These are phyloP conservation scores for Sialis lutaria DNA, from an alignment of 2,888 invertebrate species.

Conservation along the genomic window DNA sequence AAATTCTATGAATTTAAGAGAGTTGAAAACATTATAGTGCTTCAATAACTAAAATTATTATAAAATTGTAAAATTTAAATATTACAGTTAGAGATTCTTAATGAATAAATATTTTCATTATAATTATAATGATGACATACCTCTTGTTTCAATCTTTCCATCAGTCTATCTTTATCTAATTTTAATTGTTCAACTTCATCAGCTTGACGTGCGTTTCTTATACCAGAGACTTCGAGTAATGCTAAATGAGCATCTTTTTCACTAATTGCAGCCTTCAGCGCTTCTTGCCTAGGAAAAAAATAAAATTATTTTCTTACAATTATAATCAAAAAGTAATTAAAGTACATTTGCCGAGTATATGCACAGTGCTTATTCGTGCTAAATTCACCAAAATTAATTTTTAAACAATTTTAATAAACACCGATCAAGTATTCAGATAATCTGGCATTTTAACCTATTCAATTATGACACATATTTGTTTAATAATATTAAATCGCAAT, in stretches of 20 bases:
- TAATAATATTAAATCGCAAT: too few species aligned
- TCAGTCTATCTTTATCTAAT: slow-evolving; percentile 49
- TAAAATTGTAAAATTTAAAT: too few species aligned
- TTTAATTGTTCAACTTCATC: slow-evolving; percentile 48
- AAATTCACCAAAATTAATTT: too few species aligned
- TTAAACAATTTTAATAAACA: too few species aligned
- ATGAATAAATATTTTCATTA: neutral
- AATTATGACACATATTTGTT: too few species aligned
- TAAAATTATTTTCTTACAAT: neutral
- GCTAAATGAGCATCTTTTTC: slow-evolving; percentile 82
- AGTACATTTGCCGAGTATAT: neutral
- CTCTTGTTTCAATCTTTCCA: slow-evolving; percentile 53
- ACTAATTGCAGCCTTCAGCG: slow-evolving; percentile 64
- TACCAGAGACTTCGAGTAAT: slow-evolving; percentile 57
- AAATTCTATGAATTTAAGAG: too few species aligned
- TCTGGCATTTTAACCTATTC: too few species aligned
- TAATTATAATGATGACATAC: slow-evolving; percentile 22
- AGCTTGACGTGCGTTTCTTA: slow-evolving; percentile 42
- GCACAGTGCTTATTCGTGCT: too few species aligned
- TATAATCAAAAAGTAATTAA: neutral
- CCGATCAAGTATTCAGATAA: too few species aligned
- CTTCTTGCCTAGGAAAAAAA: slow-evolving; percentile 51
- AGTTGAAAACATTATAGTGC: too few species aligned
- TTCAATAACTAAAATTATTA: too few species aligned
- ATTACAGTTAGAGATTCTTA: too few species aligned